These are phyloP conservation scores for Castor canadensis DNA, from an alignment of 2,113 vertebrate genomes.

Conservation along the genomic window DNA sequence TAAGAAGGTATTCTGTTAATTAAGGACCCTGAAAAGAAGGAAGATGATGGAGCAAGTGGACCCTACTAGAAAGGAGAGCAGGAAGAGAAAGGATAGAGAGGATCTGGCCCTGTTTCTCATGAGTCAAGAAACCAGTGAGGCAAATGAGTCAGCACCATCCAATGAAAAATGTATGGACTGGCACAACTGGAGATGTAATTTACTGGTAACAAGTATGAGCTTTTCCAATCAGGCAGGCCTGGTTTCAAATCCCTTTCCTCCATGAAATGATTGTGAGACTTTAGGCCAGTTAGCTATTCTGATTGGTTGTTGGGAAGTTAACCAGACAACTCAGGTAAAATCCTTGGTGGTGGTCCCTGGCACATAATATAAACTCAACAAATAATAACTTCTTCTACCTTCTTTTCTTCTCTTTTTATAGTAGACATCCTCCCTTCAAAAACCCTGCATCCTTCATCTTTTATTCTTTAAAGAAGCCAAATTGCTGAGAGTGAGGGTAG, in stretches of 20 bases:
- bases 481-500: not conserved
- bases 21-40: not conserved
- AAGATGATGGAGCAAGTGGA: not conserved
- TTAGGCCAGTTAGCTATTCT: not conserved
- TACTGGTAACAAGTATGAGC: conserved; percentile 47
- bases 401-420: not conserved
- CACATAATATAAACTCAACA: not conserved
- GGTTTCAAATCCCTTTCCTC: conserved; percentile 14
- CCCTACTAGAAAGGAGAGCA: not conserved
- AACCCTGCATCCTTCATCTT: not conserved
- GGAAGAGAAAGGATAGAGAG: not conserved
- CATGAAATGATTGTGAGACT: not conserved
- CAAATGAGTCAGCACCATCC: conserved; percentile 63
- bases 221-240: not conserved
- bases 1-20: conserved; percentile 11
- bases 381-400: not conserved
- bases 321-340: conserved; percentile 4
- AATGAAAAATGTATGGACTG: conserved; percentile 60
- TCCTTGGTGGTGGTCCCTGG: not conserved
- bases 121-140: conserved; percentile 66
- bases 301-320: not conserved
- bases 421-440: not conserved
- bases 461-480: conserved; percentile 20
- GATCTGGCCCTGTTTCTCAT: conserved; percentile 40
- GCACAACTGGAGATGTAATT: not conserved